Conservation (phyloP, 2,888 invertebrate species). For the Agrypnus murinus region DNA sequence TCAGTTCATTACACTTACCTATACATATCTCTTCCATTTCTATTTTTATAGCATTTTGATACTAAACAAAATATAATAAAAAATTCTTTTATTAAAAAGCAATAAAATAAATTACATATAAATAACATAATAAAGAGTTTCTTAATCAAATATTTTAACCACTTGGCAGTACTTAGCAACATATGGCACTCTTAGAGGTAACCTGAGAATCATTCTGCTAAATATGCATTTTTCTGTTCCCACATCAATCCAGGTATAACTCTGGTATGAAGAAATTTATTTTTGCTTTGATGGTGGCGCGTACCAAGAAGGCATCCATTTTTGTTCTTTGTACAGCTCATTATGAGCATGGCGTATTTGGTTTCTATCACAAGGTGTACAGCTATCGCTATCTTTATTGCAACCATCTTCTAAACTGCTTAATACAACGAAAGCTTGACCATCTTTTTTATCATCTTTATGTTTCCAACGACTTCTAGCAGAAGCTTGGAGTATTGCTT, state of each 20-base stretch:
- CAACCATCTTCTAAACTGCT: constrained; percentile 2
- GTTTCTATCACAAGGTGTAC: constrained; percentile 48
- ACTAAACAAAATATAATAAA: neutral
- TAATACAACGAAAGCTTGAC: constrained; percentile 61
- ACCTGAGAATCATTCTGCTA: constrained; percentile 12
- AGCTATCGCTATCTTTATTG: constrained; percentile 55
- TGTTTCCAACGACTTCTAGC: constrained; percentile 9
- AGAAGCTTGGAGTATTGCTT: constrained; percentile 37
- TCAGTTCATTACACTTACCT: no score
- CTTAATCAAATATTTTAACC: constrained; percentile 6
- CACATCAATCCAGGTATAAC: neutral
- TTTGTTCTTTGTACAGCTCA: constrained; percentile 64
- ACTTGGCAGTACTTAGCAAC: constrained; percentile 25
- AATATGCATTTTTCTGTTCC: neutral
- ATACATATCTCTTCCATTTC: no score
- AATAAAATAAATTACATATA: neutral
- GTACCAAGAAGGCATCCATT: constrained; percentile 73
- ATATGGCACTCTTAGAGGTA: constrained; percentile 23
- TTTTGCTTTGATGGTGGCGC: constrained; percentile 55
- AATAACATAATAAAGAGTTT: neutral
- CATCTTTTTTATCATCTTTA: constrained; percentile 40
- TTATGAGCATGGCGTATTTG: constrained; percentile 47
- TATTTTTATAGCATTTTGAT: no score
- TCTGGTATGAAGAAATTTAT: neutral
- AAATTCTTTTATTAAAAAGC: constrained; percentile 16